Evolutionary conservation across 1,140 invertebrate genomes (phyloP).

Genomic region (Polypedilum vanderplanki): DNA sequence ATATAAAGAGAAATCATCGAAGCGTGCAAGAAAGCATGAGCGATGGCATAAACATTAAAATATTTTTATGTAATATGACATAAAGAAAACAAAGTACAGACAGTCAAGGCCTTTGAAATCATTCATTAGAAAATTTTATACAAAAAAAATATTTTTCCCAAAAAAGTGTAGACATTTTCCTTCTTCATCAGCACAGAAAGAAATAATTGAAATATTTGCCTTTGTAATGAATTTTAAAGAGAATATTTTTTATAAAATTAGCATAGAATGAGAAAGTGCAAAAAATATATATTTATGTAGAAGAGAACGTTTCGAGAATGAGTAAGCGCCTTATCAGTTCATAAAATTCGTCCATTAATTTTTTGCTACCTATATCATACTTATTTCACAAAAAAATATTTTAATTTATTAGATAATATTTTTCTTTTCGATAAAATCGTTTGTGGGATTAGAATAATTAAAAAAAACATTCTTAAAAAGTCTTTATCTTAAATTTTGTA

Average conservation of each 20-base stretch:
- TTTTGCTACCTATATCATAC: not conserved
- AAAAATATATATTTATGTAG: not conserved
- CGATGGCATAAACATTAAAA: not conserved
- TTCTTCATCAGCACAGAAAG: too few relatives aligned
- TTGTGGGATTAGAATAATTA: not conserved
- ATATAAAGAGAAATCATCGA: not conserved
- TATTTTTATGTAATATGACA: slow-evolving; percentile 6
- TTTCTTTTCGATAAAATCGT: not conserved
- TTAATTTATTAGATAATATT: not conserved
- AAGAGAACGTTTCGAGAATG: not conserved
- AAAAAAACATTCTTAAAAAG: not conserved
- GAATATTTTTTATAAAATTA: too few relatives aligned
- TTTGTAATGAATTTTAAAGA: too few relatives aligned
- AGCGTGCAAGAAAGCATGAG: slow-evolving; percentile 17
- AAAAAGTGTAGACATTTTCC: too few relatives aligned
- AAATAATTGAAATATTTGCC: too few relatives aligned
- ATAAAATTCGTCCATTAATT: slow-evolving; percentile 12
- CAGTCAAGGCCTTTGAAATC: slow-evolving; percentile 11
- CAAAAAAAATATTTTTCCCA: too few relatives aligned
- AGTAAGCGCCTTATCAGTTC: slow-evolving; percentile 24
- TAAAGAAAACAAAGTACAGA: not conserved
- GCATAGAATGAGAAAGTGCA: not conserved
- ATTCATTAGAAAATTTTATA: not conserved
- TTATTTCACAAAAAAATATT: too few relatives aligned
- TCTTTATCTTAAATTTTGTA: not conserved